Evolutionary conservation across 2,113 vertebrate species (phyloP), one percentile per base, ranked within the genome.

Genomic region (Mohoua ochrocephala): DNA sequence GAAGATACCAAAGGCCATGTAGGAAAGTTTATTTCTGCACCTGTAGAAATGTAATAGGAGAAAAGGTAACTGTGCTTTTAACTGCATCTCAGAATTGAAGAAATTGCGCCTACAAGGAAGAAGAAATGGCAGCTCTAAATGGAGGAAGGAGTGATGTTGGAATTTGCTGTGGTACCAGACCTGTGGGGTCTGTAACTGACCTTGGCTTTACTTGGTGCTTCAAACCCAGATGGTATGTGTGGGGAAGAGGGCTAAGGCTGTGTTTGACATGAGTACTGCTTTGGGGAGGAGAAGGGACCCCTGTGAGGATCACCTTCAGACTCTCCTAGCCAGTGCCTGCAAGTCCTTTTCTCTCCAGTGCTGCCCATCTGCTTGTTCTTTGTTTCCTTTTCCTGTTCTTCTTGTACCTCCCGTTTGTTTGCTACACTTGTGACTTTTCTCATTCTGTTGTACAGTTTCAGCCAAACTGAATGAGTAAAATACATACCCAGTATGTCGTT

Each of bases 181-280:
- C 26, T 68, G 13, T 37, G 41, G 16, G 9, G 5, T 45, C 27
- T 80, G 27, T 65, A 39, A 30, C 23, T 68, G 53, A 30, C 11
- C 20, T 35, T 47, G 22, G 42, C 52, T 85, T 54, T 56, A 26
- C 3, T 1, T 13, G 9, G 11, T 68, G 15, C 68, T 86, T 53
- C 60, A 78, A 23, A 50, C 27, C 18, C 20, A 11, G 16, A 7
- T 61, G 42, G 18, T 69, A 0, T 24, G 16, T 45, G 37, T 23
- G 3, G 19, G 44, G 21, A 70, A 37, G 33, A 50, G 27, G 16
- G 18, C 35, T 26, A 7, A 85, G 42, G 21, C 53, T 53, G 19
- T 42, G 24, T 74, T 54, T 74, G 67, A 7, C 0, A 0, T 0
- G 2, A 42, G 30, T 21, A 19, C 35, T 10, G 0, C 27, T 79